phyloP scores from a whole-genome alignment of 2,113 vertebrate species.

The Bettongia penicillata region DNA sequence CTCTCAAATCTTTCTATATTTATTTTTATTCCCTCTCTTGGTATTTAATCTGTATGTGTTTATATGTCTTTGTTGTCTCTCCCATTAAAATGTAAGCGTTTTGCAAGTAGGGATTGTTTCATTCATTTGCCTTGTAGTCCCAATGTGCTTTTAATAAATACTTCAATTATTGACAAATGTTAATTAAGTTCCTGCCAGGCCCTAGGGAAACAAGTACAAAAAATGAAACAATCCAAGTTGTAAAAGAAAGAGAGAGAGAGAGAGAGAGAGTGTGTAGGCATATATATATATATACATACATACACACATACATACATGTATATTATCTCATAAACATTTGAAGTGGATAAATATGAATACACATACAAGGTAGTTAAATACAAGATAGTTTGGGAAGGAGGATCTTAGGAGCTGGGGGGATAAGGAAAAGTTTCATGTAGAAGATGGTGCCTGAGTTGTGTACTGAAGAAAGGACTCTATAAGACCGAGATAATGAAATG shows the following conservation, averaged over 20 bases:
- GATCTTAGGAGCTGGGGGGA: neutral
- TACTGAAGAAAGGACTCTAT: neutral
- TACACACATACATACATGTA: too few relatives aligned
- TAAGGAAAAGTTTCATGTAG: neutral
- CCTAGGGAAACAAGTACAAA: neutral
- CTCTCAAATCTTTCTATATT: neutral
- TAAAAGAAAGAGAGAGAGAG: too few relatives aligned
- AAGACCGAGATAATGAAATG: neutral
- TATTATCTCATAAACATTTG: neutral
- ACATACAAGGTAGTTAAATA: neutral
- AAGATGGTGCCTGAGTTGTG: neutral
- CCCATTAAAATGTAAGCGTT: neutral
- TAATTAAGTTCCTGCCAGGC: neutral
- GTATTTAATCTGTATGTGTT: neutral
- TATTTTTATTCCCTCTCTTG: neutral
- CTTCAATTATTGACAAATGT: neutral
- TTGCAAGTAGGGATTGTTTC: neutral
- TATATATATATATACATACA: too few relatives aligned
- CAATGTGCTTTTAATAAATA: neutral
- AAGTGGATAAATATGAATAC: neutral
- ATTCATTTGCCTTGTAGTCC: neutral
- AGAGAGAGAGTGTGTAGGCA: too few relatives aligned
- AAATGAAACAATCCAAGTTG: neutral
- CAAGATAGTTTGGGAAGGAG: neutral
- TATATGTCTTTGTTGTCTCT: neutral